phyloP scores from a whole-genome alignment of 2,888 invertebrate genomes.

The Synanthedon myopaeformis region DNA sequence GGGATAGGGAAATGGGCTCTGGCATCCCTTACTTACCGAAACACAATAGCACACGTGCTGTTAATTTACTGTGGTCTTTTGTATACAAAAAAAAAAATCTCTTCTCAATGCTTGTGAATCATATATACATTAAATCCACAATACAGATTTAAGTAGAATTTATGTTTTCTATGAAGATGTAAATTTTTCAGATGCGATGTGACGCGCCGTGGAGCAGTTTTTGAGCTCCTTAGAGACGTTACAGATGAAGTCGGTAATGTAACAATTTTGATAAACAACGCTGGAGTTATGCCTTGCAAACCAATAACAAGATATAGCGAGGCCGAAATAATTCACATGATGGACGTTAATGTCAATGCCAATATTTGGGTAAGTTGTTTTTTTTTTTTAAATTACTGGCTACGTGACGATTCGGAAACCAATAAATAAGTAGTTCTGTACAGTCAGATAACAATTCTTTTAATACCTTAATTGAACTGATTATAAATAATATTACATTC shows the following conservation, averaged over 20 bases:
- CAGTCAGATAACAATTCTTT: no score
- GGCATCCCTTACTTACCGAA: no score
- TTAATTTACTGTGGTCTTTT: no score
- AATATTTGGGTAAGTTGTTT: slow-evolving; percentile 79
- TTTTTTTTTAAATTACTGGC: background rate
- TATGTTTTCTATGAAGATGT: background rate
- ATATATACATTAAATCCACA: background rate
- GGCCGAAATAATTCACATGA: slow-evolving; percentile 75
- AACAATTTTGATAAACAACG: slow-evolving; percentile 85
- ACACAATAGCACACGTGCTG: no score
- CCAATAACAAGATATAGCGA: slow-evolving; percentile 74
- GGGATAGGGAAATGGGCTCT: no score
- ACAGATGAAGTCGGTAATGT: slow-evolving; percentile 80
- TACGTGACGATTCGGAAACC: background rate
- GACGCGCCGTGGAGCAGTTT: slow-evolving; percentile 75
- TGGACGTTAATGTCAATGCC: slow-evolving; percentile 81
- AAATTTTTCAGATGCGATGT: slow-evolving; percentile 76
- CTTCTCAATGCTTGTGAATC: no score
- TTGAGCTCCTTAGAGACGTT: slow-evolving; percentile 73
- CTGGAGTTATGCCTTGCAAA: slow-evolving; percentile 87
- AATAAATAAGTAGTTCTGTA: no score
- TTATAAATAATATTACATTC: no score
- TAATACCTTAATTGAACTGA: no score
- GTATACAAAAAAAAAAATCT: no score
- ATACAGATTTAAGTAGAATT: no score